A percentile compares a stretch with the other conserved stretches of the same genome.
These are phyloP conservation scores for Margarornis squamiger DNA, from an alignment of 2,797 vertebrate species.

Conservation along the genomic window DNA sequence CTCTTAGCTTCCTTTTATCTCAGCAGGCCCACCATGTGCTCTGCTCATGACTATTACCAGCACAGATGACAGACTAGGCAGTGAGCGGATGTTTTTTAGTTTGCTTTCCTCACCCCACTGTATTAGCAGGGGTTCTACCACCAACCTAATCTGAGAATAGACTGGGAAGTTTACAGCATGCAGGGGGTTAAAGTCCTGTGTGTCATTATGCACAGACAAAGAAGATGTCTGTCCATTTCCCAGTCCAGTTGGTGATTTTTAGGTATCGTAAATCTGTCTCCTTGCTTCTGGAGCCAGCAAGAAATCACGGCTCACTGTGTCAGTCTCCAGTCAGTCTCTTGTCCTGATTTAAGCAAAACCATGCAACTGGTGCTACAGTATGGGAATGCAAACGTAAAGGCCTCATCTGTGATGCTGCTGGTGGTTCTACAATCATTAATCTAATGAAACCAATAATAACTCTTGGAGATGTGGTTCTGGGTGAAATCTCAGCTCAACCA, in stretches of 20 bases:
- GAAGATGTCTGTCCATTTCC: conserved; percentile 49
- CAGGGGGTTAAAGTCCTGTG: conserved; percentile 7
- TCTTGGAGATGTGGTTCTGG: conserved; percentile 54
- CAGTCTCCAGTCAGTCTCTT: conserved; percentile 24
- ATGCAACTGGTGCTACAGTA: conserved; percentile 56
- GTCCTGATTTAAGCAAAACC: conserved; percentile 44
- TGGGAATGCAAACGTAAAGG: conserved; percentile 10
- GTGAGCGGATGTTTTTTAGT: conserved; percentile 20
- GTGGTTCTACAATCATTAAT: conserved; percentile 56
- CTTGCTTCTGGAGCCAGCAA: not conserved
- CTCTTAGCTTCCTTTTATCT: conserved; percentile 59
- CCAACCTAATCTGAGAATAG: not conserved
- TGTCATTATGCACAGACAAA: conserved; percentile 1
- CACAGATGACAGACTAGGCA: conserved; percentile 51
- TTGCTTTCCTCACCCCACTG: not conserved
- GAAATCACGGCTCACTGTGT: conserved; percentile 4
- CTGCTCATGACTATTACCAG: conserved; percentile 40
- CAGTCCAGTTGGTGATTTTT: conserved; percentile 10
- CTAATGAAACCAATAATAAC: conserved; percentile 52
- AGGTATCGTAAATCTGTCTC: conserved; percentile 32
- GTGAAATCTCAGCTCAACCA: conserved; percentile 53
- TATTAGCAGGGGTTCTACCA: not conserved
- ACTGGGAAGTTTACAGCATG: not conserved
- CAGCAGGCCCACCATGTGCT: conserved; percentile 59
- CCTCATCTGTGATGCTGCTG: conserved; percentile 50